Base-by-base conservation (phyloP, 30 jellyfish, hydroid and myxozoan genomes). In the Turritopsis rubra region DNA sequence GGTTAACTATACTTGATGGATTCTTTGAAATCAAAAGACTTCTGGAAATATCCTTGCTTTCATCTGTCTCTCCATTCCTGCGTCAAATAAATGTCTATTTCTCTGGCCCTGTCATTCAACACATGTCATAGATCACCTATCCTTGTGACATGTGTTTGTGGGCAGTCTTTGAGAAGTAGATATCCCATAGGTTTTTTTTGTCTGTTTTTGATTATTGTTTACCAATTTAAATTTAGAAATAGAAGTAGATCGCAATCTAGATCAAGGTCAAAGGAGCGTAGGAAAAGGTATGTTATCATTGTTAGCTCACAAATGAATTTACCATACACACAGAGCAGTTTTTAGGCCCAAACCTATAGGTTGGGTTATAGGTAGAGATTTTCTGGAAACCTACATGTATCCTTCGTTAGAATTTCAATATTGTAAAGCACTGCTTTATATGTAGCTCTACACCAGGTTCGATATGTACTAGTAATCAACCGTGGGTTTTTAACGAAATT, bases 1-100 rank as follows among this genome's bases (percentile, higher is more conserved):
- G 87, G 87, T 80, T 80, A 80, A 21, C 54, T 80, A 80, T 80
- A 28, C 87, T 80, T 80, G 79, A 80, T 80, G 87, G 87, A 30
- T 80, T n/a, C 31, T 68, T 68, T 23, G 77, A 27, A n/a, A n/a
- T 7, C 31, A 68, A n/a, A 68, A 68, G 9, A n/a, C 77, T 41
- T 41, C 60, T 41, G 60, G 60, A 41, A 41, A 41, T 41, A 41
- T 41, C 60, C 60, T 41, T 41, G 60, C 60, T 41, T 41, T 41
- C 60, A 41, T 41, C 60, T 41, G 5, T 41, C 13, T 41, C 60
- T 41, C 60, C 60, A 3, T 41, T 41, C 60, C 60, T 41, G 60
- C 60, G n/a, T n/a, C n/a, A n/a, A n/a, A n/a, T n/a, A n/a, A n/a
- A n/a, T n/a, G n/a, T n/a, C n/a, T n/a, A n/a, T n/a, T n/a, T n/a